phyloP scores from a whole-genome alignment of 2,888 invertebrate species.

The Dicyrtomina minuta region DNA sequence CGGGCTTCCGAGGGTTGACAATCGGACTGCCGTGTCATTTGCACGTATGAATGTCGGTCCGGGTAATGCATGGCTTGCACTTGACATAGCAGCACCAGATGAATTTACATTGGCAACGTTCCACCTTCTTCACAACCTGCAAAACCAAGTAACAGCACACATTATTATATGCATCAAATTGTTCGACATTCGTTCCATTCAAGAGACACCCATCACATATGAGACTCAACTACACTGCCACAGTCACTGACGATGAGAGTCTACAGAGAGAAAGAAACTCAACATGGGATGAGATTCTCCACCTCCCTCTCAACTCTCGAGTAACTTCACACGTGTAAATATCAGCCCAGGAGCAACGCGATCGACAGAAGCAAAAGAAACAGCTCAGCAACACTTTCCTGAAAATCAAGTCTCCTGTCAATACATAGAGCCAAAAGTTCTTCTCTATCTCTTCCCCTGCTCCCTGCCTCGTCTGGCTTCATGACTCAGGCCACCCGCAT shows the following conservation, averaged over 20 bases:
- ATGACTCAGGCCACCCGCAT: conserved; percentile 15
- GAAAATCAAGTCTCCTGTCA: conserved; percentile 2
- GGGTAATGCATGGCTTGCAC: conserved; percentile 59
- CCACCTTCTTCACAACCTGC: conserved; percentile 58
- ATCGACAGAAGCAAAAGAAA: conserved; percentile 2
- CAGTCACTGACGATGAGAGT: background rate
- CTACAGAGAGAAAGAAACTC: background rate
- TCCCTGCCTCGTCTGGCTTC: too few relatives aligned
- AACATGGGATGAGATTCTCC: background rate
- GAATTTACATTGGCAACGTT: conserved; percentile 59
- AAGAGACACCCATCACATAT: conserved; percentile 4
- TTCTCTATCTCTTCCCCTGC: background rate
- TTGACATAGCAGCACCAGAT: conserved; percentile 54
- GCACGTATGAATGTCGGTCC: conserved; percentile 59
- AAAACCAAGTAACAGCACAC: conserved; percentile 30
- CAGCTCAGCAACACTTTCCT: background rate
- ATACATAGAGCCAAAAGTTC: conserved; percentile 7
- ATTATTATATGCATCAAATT: conserved; percentile 9
- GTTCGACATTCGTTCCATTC: conserved; percentile 1
- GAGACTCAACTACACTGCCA: too few relatives aligned
- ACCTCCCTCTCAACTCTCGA: background rate
- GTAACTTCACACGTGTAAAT: conserved; percentile 22
- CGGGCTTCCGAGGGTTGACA: conserved; percentile 30
- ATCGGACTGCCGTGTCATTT: conserved; percentile 54
- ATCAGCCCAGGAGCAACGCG: conserved; percentile 1